Percentiles rank a stretch among this genome's conserved stretches.
Conservation (phyloP, 2,113 vertebrate species). For the Stigmatopora argus region DNA sequence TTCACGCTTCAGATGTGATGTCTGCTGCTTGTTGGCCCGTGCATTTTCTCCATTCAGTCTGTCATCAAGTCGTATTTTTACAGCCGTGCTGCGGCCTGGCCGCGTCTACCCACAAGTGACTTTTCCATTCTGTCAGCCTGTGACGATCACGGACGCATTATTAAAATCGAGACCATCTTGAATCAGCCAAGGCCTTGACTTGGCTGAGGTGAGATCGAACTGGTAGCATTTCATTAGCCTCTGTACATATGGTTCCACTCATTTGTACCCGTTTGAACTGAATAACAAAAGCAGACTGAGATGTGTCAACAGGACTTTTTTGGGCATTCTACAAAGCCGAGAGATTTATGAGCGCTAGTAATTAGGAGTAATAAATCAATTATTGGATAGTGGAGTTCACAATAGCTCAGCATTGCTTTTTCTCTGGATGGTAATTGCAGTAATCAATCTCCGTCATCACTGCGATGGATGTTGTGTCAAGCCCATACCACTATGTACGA, state of each 20-base stretch:
- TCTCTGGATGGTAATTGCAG: not conserved
- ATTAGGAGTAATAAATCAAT: conserved; percentile 4
- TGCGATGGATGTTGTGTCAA: not conserved
- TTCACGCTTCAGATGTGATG: conserved; percentile 13
- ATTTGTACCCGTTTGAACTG: conserved; percentile 22
- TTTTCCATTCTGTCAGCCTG: conserved; percentile 69
- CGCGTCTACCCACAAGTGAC: conserved; percentile 61
- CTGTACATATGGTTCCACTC: conserved; percentile 54
- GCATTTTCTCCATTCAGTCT: conserved; percentile 41
- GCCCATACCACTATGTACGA: not conserved
- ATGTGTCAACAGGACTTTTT: conserved; percentile 36
- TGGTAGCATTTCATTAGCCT: conserved; percentile 57
- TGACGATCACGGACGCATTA: conserved; percentile 63
- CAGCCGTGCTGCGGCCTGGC: conserved; percentile 56
- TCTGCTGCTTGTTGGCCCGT: conserved; percentile 16
- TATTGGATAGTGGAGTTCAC: not conserved
- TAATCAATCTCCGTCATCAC: not conserved
- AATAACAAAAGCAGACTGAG: conserved; percentile 29
- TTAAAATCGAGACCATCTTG: conserved; percentile 52
- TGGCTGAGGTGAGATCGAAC: conserved; percentile 24
- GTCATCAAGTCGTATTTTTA: conserved; percentile 58
- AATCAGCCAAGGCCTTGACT: conserved; percentile 38
- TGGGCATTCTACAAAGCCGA: conserved; percentile 20
- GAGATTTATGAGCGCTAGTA: conserved; percentile 12
- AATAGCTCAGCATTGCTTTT: not conserved